Evolutionary conservation across 2,113 vertebrate genomes (phyloP).

Genomic region (Dinomys branickii): DNA sequence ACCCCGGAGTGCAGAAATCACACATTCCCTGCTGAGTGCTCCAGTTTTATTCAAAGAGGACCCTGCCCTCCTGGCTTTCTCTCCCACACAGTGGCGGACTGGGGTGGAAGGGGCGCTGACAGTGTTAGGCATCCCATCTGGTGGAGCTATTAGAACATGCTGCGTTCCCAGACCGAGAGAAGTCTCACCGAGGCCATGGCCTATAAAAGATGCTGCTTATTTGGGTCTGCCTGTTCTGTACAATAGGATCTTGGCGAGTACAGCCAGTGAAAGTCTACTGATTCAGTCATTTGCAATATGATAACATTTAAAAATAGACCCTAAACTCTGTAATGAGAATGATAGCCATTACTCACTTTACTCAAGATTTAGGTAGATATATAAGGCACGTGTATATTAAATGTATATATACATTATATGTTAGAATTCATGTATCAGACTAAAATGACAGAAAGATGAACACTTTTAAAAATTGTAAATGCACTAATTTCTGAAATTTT

Average conservation of each 20-base stretch:
- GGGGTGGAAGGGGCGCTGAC: background rate
- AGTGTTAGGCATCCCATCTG: background rate
- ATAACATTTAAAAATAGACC: slow-evolving; percentile 16
- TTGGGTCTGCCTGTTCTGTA: background rate
- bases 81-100: background rate
- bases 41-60: background rate
- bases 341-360: background rate
- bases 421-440: background rate
- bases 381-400: slow-evolving; percentile 14
- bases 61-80: background rate
- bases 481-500: background rate
- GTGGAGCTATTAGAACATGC: background rate
- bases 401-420: background rate
- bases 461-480: background rate
- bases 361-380: background rate
- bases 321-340: background rate
- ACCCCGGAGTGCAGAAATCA: background rate
- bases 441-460: background rate
- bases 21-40: background rate
- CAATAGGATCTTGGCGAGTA: background rate
- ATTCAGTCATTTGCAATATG: slow-evolving; percentile 7
- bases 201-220: background rate
- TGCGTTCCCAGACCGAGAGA: background rate
- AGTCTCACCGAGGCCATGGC: background rate
- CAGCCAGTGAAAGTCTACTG: background rate